Base-by-base conservation (phyloP, 2,797 vertebrate species). In the Linurgus olivaceus region DNA sequence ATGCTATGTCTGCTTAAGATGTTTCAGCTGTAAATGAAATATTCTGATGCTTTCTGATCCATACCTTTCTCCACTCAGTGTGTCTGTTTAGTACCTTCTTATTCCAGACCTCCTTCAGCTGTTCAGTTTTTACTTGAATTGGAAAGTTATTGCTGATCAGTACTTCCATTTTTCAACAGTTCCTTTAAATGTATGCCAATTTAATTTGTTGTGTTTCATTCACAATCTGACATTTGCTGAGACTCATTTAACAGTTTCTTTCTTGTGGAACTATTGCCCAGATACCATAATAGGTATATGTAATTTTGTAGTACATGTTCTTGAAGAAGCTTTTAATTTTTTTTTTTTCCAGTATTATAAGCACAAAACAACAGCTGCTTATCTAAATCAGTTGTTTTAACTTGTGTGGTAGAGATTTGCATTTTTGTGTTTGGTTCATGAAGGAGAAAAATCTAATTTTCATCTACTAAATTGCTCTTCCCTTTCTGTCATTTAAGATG, bases 401-500 rank as follows among this genome's bases (percentile, higher is more conserved):
- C 26, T 11, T 74, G 1, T 21, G 7, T 79, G 28, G 15, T 26
- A 47, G 35, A 21, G 31, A 28, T n/a, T 57, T 54, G 4, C 3
- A 10, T 28, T 57, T 31, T 26, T 74, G 61, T 35, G 7, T 45
- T 67, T 0, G 0, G 6, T 59, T 85, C n/a, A 37, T 44, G 50
- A 33, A 33, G 29, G 66, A 61, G 50, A 55, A 16, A 42, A 72
- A 29, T 67, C 10, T 35, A 7, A 38, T 62, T 75, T 66, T 72
- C 23, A 44, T 91, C 96, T 78, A 40, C 52, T 90, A 61, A 95
- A 31, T 25, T 93, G 2, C 44, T 83, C 26, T 68, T 88, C 65
- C 91, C 44, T 94, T 63, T 94, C 68, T 93, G 4, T 63, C 70
- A 96, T 88, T 95, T 47, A 92, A 99, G 99, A 95, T 96, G 98